Percentiles rank a stretch among this genome's conserved stretches.
Evolutionary conservation across 2,113 vertebrate species (phyloP).

Genomic region (Chascanopsetta lugubris): DNA sequence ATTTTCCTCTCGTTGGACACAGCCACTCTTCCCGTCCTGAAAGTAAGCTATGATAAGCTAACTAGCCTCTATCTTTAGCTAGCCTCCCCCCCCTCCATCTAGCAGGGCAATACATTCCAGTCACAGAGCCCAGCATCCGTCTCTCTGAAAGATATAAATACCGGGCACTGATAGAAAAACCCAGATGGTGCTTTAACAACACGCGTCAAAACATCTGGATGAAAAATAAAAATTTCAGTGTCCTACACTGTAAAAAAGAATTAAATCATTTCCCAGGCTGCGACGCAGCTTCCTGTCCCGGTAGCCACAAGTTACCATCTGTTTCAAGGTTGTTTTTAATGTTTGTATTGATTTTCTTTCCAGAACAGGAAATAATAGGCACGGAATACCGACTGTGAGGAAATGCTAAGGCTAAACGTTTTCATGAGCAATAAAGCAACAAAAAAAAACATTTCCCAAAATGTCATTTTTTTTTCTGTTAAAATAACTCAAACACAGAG

Average conservation of each 20-base stretch:
- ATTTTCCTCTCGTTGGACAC: too few species aligned
- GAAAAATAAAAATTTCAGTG: neutral
- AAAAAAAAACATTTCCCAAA: constrained; percentile 19
- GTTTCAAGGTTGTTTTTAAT: neutral
- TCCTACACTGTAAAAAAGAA: neutral
- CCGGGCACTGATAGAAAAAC: neutral
- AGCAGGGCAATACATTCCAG: neutral
- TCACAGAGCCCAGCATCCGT: neutral
- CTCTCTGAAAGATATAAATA: neutral
- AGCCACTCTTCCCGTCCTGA: too few species aligned
- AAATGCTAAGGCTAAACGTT: too few species aligned
- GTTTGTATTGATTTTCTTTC: neutral
- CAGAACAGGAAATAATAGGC: too few species aligned
- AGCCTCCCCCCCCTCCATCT: neutral
- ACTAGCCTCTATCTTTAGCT: neutral
- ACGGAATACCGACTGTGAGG: too few species aligned
- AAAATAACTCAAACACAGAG: constrained; percentile 25
- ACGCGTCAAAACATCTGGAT: constrained; percentile 4
- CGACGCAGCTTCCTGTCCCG: neutral
- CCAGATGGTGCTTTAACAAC: neutral
- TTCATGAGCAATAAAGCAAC: neutral
- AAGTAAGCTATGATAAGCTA: too few species aligned
- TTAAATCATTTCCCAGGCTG: neutral
- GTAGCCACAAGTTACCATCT: neutral
- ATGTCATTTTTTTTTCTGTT: constrained; percentile 4